Conservation (phyloP, 2,113 vertebrate genomes). For the Hippocampus barbouri region DNA sequence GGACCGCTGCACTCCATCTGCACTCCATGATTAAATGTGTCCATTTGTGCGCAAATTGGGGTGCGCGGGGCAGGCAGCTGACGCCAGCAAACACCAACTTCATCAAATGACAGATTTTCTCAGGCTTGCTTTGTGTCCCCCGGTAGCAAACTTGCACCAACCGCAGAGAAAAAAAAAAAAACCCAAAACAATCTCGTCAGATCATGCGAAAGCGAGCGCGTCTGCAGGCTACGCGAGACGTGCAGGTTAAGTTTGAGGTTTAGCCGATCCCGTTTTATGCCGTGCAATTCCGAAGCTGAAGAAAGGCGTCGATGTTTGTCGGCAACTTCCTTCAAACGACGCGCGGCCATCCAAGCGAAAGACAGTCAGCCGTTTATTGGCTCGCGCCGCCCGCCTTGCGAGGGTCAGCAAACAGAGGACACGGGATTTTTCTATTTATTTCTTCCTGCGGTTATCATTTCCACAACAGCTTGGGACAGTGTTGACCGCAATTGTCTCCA, state of each 20-base stretch:
- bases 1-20: too few relatives aligned
- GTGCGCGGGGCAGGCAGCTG: too few relatives aligned
- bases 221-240: background rate
- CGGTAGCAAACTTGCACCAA: too few relatives aligned
- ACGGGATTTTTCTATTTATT: background rate
- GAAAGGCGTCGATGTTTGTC: background rate
- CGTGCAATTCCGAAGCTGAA: background rate
- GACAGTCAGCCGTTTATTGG: slow-evolving; percentile 6
- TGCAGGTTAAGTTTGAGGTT: background rate
- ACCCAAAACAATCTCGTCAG: too few relatives aligned
- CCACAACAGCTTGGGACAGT: slow-evolving; percentile 36
- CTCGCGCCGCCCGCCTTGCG: slow-evolving; percentile 37
- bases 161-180: too few relatives aligned
- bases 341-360: slow-evolving; percentile 1
- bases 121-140: too few relatives aligned
- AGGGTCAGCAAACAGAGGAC: slow-evolving; percentile 27
- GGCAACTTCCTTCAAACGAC: slow-evolving; percentile 7
- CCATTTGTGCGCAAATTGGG: too few relatives aligned
- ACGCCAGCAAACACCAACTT: too few relatives aligned
- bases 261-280: too few relatives aligned
- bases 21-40: too few relatives aligned
- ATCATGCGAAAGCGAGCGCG: too few relatives aligned
- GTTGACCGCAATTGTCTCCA: slow-evolving; percentile 23
- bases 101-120: too few relatives aligned
- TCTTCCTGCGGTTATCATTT: slow-evolving; percentile 29